Evolutionary conservation across 1,140 invertebrate genomes (phyloP).

Genomic region (Scaptomyza montana): DNA sequence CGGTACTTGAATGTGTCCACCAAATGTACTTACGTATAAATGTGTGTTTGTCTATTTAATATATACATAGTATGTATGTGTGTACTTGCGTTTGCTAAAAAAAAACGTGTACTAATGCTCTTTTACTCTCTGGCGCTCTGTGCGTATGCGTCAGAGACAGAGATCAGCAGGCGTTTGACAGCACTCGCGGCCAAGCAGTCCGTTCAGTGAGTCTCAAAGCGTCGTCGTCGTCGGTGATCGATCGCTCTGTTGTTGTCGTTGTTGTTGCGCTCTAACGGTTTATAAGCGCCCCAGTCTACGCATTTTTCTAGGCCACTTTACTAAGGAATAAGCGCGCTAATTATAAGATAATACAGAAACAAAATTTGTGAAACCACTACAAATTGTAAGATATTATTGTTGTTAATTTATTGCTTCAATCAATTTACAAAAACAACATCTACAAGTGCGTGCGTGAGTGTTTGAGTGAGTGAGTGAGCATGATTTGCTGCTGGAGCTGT

Average conservation of each 20-base stretch:
- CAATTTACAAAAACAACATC: slow-evolving; percentile 29
- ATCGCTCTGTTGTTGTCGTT: slow-evolving; percentile 27
- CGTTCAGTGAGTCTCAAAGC: slow-evolving; percentile 72
- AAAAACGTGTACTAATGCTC: slow-evolving; percentile 43
- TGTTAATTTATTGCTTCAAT: slow-evolving; percentile 40
- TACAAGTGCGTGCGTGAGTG: slow-evolving; percentile 61
- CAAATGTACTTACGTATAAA: not conserved
- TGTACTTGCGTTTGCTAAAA: slow-evolving; percentile 23
- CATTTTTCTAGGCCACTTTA: slow-evolving; percentile 45
- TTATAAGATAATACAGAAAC: slow-evolving; percentile 50
- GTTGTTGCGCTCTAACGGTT: slow-evolving; percentile 56
- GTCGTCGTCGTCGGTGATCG: slow-evolving; percentile 63
- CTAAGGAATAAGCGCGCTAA: slow-evolving; percentile 50
- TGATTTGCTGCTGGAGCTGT: slow-evolving; percentile 41
- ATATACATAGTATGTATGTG: not conserved
- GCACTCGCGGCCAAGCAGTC: slow-evolving; percentile 33
- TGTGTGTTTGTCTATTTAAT: slow-evolving; percentile 5
- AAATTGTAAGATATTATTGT: slow-evolving; percentile 66
- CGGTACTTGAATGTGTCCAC: slow-evolving; percentile 5
- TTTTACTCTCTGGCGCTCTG: slow-evolving; percentile 16
- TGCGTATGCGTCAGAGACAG: slow-evolving; percentile 45
- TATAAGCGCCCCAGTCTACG: slow-evolving; percentile 39
- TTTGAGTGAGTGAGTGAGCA: slow-evolving; percentile 38
- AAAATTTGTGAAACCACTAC: slow-evolving; percentile 47
- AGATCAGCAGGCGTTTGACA: slow-evolving; percentile 39